Percentiles rank a stretch among this genome's conserved stretches.
Conservation (phyloP, 2,888 invertebrate species). For the Hedya salicella region DNA sequence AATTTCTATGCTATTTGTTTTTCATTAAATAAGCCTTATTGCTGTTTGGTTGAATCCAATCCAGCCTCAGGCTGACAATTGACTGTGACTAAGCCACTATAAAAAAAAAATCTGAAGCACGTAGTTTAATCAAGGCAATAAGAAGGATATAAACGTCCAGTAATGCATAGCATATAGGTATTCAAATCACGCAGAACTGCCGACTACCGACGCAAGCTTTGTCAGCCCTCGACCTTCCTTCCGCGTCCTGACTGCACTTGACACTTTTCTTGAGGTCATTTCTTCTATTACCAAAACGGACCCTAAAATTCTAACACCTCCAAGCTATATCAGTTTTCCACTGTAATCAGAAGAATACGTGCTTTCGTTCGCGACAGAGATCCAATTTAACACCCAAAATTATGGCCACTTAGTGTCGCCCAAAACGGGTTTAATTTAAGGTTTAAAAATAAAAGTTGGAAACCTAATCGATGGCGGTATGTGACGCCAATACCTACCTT, state of each 20-base stretch:
- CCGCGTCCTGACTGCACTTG: slow-evolving; percentile 48
- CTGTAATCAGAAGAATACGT: slow-evolving; percentile 8
- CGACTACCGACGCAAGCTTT: slow-evolving; percentile 52
- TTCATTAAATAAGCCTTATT: too few species aligned
- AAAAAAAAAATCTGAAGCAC: background rate
- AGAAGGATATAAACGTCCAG: slow-evolving; percentile 26
- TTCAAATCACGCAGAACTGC: slow-evolving; percentile 57
- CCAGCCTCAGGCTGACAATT: too few species aligned
- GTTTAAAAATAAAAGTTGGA: slow-evolving; percentile 58
- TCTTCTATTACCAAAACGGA: too few species aligned
- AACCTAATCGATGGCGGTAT: slow-evolving; percentile 73
- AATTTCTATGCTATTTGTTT: too few species aligned
- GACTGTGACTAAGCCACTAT: too few species aligned
- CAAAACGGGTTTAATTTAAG: slow-evolving; percentile 44
- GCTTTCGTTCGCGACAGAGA: slow-evolving; percentile 8
- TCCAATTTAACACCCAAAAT: slow-evolving; percentile 37
- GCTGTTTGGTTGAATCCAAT: too few species aligned
- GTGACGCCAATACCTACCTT: slow-evolving; percentile 68
- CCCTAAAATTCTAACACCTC: background rate
- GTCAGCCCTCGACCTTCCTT: slow-evolving; percentile 62
- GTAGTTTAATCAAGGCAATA: slow-evolving; percentile 15
- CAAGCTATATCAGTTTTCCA: background rate
- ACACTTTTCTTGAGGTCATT: slow-evolving; percentile 21
- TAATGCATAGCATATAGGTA: slow-evolving; percentile 48
- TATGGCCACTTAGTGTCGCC: slow-evolving; percentile 43